Evolutionary conservation across 2,113 vertebrate species (phyloP).

Genomic region (Azemiops feae): DNA sequence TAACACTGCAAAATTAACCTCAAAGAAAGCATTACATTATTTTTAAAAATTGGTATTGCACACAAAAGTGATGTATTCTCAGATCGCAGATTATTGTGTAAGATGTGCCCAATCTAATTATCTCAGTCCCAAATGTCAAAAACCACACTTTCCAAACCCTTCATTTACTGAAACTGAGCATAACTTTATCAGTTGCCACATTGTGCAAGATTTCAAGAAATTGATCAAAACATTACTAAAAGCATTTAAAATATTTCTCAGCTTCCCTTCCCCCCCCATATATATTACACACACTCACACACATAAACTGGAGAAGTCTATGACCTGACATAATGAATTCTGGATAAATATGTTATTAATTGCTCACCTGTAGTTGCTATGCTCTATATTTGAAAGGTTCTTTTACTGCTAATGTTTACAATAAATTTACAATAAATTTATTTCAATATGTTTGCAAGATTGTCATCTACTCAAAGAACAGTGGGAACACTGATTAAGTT

Average conservation of each 20-base stretch:
- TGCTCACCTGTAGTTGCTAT: not conserved
- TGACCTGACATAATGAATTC: conserved; percentile 35
- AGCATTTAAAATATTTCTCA: not conserved
- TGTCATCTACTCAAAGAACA: conserved; percentile 8
- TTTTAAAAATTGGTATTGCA: conserved; percentile 55
- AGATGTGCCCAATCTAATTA: conserved; percentile 54
- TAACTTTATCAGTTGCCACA: conserved; percentile 37
- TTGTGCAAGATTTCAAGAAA: conserved; percentile 58
- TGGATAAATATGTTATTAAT: conserved; percentile 11
- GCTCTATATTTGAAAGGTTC: conserved; percentile 15
- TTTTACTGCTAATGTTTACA: conserved; percentile 22
- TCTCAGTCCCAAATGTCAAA: conserved; percentile 51
- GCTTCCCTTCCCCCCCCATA: not conserved
- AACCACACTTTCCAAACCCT: conserved; percentile 58
- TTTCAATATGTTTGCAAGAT: not conserved
- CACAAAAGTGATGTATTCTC: conserved; percentile 18
- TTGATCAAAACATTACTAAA: conserved; percentile 55
- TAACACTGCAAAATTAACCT: not conserved
- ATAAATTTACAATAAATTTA: not conserved
- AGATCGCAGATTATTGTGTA: conserved; percentile 57
- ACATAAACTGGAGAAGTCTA: not conserved
- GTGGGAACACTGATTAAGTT: not conserved
- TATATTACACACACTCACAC: too few relatives aligned
- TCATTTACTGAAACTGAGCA: conserved; percentile 46
- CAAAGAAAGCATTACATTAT: conserved; percentile 41